Conservation (phyloP, 2,888 invertebrate genomes). For the Euplagia quadripunctaria region DNA sequence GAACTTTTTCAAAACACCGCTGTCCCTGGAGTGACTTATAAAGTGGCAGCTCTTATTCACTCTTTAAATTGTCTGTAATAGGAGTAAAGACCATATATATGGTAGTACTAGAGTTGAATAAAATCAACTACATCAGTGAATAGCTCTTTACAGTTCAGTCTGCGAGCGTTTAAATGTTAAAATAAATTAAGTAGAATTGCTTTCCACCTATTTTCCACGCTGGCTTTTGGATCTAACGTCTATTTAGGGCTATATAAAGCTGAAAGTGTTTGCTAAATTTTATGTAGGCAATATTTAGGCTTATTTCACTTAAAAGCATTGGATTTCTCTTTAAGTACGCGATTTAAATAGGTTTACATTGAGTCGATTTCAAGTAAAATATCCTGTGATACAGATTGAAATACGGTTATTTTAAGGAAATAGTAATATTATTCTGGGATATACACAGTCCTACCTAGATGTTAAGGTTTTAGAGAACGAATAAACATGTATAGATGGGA, state of each 20-base stretch:
- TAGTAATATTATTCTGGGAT: background rate
- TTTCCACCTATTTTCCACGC: constrained; percentile 1
- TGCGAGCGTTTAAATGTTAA: background rate
- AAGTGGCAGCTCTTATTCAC: no score
- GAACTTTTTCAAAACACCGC: no score
- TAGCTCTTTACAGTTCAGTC: background rate
- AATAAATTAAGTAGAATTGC: background rate
- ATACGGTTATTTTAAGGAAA: background rate
- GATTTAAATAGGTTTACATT: background rate
- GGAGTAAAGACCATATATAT: background rate
- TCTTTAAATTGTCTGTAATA: background rate
- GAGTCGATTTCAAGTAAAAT: background rate
- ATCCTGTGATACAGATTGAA: no score
- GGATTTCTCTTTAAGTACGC: background rate
- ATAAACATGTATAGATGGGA: no score
- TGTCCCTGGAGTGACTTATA: no score
- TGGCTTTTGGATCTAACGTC: background rate
- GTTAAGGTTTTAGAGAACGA: no score
- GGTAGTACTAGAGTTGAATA: background rate
- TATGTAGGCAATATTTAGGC: background rate
- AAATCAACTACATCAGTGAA: background rate
- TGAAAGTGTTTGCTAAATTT: background rate
- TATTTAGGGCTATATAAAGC: background rate
- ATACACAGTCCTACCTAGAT: no score
- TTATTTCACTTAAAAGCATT: background rate